These are phyloP conservation scores for Bambusicola thoracicus DNA, from an alignment of 2,113 vertebrate genomes.

Conservation along the genomic window DNA sequence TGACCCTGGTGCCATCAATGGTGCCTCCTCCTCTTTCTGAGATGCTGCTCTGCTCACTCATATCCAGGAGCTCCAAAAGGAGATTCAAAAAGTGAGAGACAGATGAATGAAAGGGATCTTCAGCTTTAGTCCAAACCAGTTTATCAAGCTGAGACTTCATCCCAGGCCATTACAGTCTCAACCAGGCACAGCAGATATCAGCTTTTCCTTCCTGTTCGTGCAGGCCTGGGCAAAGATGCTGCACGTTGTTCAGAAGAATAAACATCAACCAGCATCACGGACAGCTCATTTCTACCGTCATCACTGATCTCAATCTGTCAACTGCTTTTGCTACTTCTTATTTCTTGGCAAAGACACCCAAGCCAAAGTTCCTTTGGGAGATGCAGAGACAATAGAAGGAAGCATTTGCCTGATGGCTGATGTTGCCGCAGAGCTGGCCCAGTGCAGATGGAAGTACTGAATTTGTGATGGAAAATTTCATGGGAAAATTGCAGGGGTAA, in stretches of 20 bases:
- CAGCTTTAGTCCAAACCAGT: not conserved
- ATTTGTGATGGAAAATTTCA: not conserved
- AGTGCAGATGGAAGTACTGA: not conserved
- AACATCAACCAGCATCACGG: not conserved
- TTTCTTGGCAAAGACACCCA: not conserved
- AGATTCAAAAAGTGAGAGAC: not conserved
- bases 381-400: conserved; percentile 38
- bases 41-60: not conserved
- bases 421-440: not conserved
- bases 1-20: not conserved
- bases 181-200: not conserved
- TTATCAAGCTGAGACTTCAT: not conserved
- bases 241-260: not conserved
- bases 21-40: not conserved
- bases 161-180: not conserved
- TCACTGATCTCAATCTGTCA: conserved; percentile 13
- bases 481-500: not conserved
- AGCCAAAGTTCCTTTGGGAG: conserved; percentile 17
- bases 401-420: conserved; percentile 43
- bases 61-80: not conserved
- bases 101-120: not conserved
- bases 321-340: conserved; percentile 14
- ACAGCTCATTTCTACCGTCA: not conserved
- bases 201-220: not conserved
- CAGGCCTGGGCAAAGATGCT: not conserved